Conservation (phyloP, 2,888 invertebrate genomes). For the Priocnemis perturbator region DNA sequence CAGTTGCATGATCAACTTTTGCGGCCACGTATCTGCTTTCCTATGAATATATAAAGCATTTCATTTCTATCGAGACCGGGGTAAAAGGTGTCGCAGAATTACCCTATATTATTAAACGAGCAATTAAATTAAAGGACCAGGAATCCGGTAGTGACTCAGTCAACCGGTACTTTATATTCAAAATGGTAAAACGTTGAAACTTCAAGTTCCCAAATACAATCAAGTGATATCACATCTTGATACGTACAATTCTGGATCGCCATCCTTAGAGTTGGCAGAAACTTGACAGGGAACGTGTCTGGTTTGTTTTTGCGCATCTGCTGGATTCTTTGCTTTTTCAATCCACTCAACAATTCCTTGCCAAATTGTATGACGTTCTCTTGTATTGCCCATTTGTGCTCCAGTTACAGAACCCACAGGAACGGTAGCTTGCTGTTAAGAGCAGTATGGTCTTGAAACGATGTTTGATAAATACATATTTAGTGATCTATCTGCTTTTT, state of each 20-base stretch:
- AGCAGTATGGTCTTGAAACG: background rate
- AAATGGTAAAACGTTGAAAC: no score
- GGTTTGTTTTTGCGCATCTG: constrained; percentile 86
- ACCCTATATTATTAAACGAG: no score
- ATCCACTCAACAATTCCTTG: constrained; percentile 94
- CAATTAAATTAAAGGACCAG: no score
- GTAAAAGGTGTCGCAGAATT: no score
- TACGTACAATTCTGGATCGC: constrained; percentile 89
- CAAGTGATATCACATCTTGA: constrained; percentile 11
- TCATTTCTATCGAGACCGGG: no score
- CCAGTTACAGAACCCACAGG: constrained; percentile 59
- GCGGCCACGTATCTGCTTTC: constrained; percentile 95
- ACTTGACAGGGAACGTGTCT: constrained; percentile 88
- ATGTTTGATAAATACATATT: constrained; percentile 12
- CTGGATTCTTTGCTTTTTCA: constrained; percentile 88
- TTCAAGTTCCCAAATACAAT: background rate
- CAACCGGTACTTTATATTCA: no score
- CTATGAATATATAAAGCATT: constrained; percentile 67
- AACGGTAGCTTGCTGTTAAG: constrained; percentile 57
- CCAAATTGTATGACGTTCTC: constrained; percentile 83
- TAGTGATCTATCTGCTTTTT: no score
- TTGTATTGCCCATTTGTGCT: constrained; percentile 72
- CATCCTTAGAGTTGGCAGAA: constrained; percentile 83
- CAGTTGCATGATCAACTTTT: constrained; percentile 93
- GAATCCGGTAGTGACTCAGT: no score